Percentiles rank a stretch among this genome's conserved stretches.
These are phyloP conservation scores for Mola mola DNA, from an alignment of 2,113 vertebrate genomes.

Conservation along the genomic window DNA sequence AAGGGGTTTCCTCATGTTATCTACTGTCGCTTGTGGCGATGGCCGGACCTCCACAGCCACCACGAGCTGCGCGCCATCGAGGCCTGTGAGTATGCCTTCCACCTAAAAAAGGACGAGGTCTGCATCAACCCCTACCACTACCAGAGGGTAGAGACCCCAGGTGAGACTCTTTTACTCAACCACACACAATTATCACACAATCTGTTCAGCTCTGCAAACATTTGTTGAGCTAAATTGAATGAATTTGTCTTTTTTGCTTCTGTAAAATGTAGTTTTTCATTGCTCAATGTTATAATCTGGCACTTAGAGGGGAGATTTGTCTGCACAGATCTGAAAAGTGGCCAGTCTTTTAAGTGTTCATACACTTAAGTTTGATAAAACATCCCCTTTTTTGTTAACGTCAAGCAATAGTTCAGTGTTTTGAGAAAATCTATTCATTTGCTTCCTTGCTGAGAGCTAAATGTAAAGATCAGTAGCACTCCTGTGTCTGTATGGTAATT, in stretches of 20 bases:
- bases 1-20: constrained; percentile 97
- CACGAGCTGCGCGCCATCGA: constrained; percentile 97
- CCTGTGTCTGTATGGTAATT: background rate
- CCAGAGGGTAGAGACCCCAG: constrained; percentile 99
- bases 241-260: too few relatives aligned
- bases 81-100: constrained; percentile 99
- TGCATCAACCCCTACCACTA: constrained; percentile 99
- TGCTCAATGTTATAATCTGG: too few relatives aligned
- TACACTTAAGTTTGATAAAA: background rate
- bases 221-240: too few relatives aligned
- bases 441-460: background rate
- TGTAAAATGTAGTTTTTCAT: background rate
- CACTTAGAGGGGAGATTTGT: background rate
- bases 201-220: too few relatives aligned
- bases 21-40: constrained; percentile 97
- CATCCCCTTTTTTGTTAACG: background rate
- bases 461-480: background rate
- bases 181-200: too few relatives aligned
- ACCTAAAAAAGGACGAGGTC: constrained; percentile 99
- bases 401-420: background rate
- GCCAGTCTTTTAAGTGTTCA: background rate
- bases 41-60: constrained; percentile 98
- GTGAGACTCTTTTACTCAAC: constrained; percentile 75
- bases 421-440: background rate
- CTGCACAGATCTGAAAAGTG: background rate